Percentiles rank a stretch among this genome's conserved stretches.
These are phyloP conservation scores for Ennomos fuscantarius DNA, from an alignment of 2,888 invertebrate genomes.

Conservation along the genomic window DNA sequence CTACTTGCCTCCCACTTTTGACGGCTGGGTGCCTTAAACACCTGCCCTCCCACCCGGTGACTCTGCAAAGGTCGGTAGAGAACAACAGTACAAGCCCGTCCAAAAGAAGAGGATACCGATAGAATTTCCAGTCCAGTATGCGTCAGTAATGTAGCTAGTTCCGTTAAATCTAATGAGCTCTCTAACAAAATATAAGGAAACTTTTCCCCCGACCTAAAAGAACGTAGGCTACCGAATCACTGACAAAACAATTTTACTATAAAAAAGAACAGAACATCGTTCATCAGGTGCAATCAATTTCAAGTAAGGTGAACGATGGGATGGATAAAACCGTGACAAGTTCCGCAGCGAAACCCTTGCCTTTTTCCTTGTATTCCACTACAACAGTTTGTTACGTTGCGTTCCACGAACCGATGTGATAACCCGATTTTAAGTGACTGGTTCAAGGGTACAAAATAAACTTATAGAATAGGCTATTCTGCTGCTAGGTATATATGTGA, in stretches of 20 bases:
- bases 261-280: neutral
- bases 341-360: neutral
- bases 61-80: too few species aligned
- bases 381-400: constrained; percentile 10
- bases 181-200: too few species aligned
- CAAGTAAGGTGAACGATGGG: neutral
- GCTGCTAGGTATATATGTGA: constrained; percentile 7
- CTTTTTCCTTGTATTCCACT: neutral
- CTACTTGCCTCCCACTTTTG: too few species aligned
- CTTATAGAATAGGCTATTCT: constrained; percentile 32
- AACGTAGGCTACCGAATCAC: neutral
- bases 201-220: neutral
- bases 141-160: too few species aligned
- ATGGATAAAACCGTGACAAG: neutral
- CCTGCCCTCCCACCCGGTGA: too few species aligned
- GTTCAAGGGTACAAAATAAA: constrained; percentile 42
- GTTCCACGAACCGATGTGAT: constrained; percentile 14
- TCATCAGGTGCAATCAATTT: neutral
- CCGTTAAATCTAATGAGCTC: too few species aligned
- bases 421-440: constrained; percentile 28
- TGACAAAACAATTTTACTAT: neutral
- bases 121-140: too few species aligned
- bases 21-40: too few species aligned
- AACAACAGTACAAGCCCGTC: too few species aligned
- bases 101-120: too few species aligned